Base-by-base conservation (phyloP, 2,888 invertebrate genomes). In the Blomia tropicalis region DNA sequence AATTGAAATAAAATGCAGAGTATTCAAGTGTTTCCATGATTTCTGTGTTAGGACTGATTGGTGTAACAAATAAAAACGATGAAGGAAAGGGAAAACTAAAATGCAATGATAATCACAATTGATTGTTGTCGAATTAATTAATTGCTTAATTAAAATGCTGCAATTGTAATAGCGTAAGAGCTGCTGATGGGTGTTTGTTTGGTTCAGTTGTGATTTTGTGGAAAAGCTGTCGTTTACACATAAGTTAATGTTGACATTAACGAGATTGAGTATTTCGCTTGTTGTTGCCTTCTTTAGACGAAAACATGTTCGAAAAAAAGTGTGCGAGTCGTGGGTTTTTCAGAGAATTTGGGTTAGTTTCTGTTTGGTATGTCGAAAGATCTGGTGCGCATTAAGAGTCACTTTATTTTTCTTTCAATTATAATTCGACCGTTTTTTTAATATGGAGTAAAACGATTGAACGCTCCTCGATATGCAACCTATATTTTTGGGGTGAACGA, bases 371-470 rank as follows among this genome's bases (percentile, higher is more conserved):
- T 14, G n/a, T 17, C n/a, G 41, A 41, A 17, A 41, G 41, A 14
- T 41, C 14, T n/a, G 14, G 14, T 41, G 41, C 14, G 41, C 41
- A 17, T n/a, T 41, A n/a, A n/a, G 14, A n/a, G 41, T 41, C 14
- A n/a, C 41, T 41, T 41, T 17, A 41, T n/a, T n/a, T n/a, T n/a
- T n/a, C n/a, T n/a, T n/a, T n/a, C n/a, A n/a, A n/a, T n/a, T n/a
- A n/a, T n/a, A n/a, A n/a, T n/a, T n/a, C n/a, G n/a, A n/a, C n/a
- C n/a, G n/a, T n/a, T n/a, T n/a, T n/a, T n/a, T 56, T 23, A 56
- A 36, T 56, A 56, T 14, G 56, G 56, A 23, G 56, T 56, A 56
- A 56, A 56, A 25, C 56, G 56, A 56, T 56, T 56, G 56, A 56
- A 56, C 36, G 56, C 56, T 31, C 56, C 56, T 31, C 56, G 56